Percentiles rank a stretch among this genome's conserved stretches.
phyloP scores from a whole-genome alignment of 2,888 invertebrate genomes.

The Ypsolopha scabrella region DNA sequence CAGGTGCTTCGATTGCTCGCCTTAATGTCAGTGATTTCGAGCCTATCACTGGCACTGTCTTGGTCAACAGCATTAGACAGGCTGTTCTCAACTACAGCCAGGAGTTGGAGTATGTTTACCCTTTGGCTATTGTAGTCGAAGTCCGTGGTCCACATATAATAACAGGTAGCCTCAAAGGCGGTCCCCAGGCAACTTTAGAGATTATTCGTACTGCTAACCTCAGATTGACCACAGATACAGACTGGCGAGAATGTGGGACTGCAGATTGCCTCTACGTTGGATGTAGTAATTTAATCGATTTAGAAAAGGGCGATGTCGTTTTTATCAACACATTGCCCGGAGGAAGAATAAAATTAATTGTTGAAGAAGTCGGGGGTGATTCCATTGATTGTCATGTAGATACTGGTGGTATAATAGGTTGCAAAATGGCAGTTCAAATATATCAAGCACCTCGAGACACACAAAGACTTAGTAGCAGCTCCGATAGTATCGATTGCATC shows the following conservation, averaged over 20 bases:
- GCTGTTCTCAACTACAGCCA: slow-evolving; percentile 60
- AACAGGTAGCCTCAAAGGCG: slow-evolving; percentile 49
- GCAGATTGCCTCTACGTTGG: slow-evolving; percentile 66
- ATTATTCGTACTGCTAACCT: slow-evolving; percentile 42
- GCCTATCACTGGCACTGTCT: slow-evolving; percentile 14
- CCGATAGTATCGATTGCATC: slow-evolving; percentile 53
- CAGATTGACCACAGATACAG: slow-evolving; percentile 59
- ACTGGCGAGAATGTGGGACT: slow-evolving; percentile 66
- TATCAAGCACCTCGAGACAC: slow-evolving; percentile 60
- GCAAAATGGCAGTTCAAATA: slow-evolving; percentile 64
- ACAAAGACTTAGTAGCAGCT: slow-evolving; percentile 33
- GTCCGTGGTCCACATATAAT: slow-evolving; percentile 49
- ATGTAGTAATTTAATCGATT: slow-evolving; percentile 61
- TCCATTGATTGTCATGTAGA: slow-evolving; percentile 63
- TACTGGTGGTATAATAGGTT: slow-evolving; percentile 61
- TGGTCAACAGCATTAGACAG: slow-evolving; percentile 54
- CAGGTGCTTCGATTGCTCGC: slow-evolving; percentile 59
- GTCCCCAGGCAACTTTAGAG: slow-evolving; percentile 40
- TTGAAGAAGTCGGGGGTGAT: slow-evolving; percentile 49
- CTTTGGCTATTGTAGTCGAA: slow-evolving; percentile 54
- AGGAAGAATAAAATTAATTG: slow-evolving; percentile 42
- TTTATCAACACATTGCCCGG: slow-evolving; percentile 53
- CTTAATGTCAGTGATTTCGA: slow-evolving; percentile 53
- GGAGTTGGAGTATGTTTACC: slow-evolving; percentile 59
- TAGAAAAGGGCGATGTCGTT: slow-evolving; percentile 59